A percentile compares a stretch with the other conserved stretches of the same genome.
These are phyloP conservation scores for Raphicerus campestris DNA, from an alignment of 2,113 vertebrate genomes.

Conservation along the genomic window DNA sequence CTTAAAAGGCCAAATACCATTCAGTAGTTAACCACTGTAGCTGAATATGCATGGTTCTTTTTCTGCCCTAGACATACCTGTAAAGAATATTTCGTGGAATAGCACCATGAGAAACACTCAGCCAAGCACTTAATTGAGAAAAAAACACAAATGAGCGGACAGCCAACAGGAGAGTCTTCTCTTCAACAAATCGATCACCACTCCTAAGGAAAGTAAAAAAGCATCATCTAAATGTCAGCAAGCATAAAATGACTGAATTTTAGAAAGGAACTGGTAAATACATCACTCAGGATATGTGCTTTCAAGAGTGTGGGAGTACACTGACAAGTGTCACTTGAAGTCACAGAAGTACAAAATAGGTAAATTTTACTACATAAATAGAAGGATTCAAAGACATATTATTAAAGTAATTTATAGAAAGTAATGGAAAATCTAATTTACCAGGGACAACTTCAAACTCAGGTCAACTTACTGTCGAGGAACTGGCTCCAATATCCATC, in stretches of 20 bases:
- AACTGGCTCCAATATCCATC: constrained; percentile 96
- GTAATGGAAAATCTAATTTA: not conserved
- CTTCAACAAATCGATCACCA: constrained; percentile 94
- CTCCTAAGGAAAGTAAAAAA: constrained; percentile 80
- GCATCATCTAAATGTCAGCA: not conserved
- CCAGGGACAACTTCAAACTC: not conserved
- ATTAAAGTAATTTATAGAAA: not conserved
- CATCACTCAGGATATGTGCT: not conserved
- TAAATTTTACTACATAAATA: not conserved
- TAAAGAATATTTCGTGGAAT: constrained; percentile 98
- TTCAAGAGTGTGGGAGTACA: not conserved
- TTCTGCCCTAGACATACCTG: constrained; percentile 81
- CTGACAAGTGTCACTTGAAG: not conserved
- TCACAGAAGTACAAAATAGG: not conserved
- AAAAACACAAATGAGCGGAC: constrained; percentile 99
- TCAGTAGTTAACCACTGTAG: not conserved
- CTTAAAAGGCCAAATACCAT: not conserved
- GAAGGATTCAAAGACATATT: not conserved
- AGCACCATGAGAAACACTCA: constrained; percentile 98
- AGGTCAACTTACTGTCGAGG: constrained; percentile 91
- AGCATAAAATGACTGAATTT: constrained; percentile 1
- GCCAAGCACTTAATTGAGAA: constrained; percentile 98
- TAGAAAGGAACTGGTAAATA: not conserved
- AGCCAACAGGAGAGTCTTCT: constrained; percentile 95
- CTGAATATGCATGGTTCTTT: not conserved